Conservation (phyloP, 2,113 vertebrate genomes). For the Bubo scandiacus region DNA sequence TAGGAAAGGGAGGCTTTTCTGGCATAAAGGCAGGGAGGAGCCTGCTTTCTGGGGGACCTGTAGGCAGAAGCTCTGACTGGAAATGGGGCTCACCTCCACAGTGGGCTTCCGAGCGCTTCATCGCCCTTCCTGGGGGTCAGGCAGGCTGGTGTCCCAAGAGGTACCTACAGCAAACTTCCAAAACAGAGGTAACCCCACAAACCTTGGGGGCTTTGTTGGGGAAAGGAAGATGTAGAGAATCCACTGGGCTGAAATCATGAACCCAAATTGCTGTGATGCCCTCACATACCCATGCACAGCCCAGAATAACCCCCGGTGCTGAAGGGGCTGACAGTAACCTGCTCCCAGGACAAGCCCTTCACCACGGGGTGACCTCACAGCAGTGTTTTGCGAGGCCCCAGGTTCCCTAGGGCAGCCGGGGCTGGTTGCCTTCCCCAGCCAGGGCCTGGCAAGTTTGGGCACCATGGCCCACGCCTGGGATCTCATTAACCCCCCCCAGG, state of each 20-base stretch:
- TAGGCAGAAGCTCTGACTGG: not conserved
- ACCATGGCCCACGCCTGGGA: rapidly evolving
- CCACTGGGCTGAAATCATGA: not conserved
- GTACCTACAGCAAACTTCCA: not conserved
- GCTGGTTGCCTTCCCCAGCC: not conserved
- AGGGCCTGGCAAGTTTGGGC: rapidly evolving
- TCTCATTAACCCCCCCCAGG: rapidly evolving
- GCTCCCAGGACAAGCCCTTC: not conserved
- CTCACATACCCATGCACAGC: rapidly evolving
- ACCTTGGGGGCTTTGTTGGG: rapidly evolving
- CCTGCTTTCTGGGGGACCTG: not conserved
- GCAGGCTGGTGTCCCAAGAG: not conserved
- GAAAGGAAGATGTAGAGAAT: not conserved
- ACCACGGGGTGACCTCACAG: rapidly evolving
- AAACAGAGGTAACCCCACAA: not conserved
- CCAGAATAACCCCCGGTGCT: not conserved
- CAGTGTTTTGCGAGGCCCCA: rapidly evolving
- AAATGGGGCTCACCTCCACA: not conserved
- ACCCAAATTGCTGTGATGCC: not conserved
- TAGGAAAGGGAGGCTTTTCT: not conserved
- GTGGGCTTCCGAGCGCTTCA: rapidly evolving
- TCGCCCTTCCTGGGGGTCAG: rapidly evolving
- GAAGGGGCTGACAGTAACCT: not conserved
- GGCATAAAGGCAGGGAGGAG: not conserved
- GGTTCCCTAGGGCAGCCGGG: not conserved